Percentiles rank a stretch among this genome's conserved stretches.
These are phyloP conservation scores for Nasua narica DNA, from an alignment of 2,797 vertebrate genomes.

Conservation along the genomic window DNA sequence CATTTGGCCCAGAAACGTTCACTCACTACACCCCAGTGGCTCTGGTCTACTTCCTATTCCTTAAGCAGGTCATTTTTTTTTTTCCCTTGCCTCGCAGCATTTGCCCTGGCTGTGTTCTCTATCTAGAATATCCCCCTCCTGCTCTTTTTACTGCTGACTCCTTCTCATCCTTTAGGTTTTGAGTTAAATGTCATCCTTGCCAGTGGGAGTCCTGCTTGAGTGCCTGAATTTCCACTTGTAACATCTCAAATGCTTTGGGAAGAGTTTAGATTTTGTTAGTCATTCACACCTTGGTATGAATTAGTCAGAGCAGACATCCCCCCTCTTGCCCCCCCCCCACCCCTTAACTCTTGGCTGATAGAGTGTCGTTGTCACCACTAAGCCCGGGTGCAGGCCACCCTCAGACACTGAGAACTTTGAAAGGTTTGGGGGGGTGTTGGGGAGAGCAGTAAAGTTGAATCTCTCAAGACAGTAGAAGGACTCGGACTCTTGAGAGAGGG, in stretches of 20 bases:
- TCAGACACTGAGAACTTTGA: not conserved
- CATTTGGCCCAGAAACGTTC: not conserved
- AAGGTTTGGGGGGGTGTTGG: not conserved
- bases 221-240: not conserved
- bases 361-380: not conserved
- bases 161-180: not conserved
- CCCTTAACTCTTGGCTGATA: not conserved
- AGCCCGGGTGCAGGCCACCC: not conserved
- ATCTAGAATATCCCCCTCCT: not conserved
- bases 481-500: not conserved
- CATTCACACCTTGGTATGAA: not conserved
- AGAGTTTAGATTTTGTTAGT: not conserved
- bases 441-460: not conserved
- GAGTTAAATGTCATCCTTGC: not conserved
- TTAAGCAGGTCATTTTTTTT: not conserved
- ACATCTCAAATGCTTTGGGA: not conserved
- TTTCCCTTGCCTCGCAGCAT: not conserved
- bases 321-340: fast-evolving
- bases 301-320: not conserved
- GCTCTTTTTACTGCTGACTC: not conserved
- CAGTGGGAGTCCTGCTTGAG: not conserved
- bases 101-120: not conserved
- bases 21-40: too few species aligned
- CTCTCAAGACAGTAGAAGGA: not conserved
- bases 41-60: not conserved